Percentiles rank a stretch among this genome's conserved stretches.
Evolutionary conservation across 2,113 vertebrate genomes (phyloP).

Genomic region (Cheirogaleus medius): DNA sequence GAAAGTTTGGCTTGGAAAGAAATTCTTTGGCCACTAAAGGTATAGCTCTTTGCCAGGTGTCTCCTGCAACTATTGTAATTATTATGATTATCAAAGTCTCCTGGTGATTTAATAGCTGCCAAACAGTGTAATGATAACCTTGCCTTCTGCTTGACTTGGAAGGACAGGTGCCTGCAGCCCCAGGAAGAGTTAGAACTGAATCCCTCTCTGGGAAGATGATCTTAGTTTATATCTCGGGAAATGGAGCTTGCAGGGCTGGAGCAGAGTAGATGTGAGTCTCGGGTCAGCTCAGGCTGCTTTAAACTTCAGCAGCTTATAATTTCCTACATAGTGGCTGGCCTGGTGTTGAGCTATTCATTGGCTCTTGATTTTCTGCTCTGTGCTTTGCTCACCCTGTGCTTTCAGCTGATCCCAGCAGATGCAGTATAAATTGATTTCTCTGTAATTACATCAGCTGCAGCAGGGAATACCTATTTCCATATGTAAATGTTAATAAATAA

Average conservation of each 20-base stretch:
- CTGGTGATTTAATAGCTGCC: conserved; percentile 48
- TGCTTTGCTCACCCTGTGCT: background rate
- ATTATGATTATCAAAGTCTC: conserved; percentile 32
- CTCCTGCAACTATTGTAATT: background rate
- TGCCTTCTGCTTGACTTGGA: conserved; percentile 53
- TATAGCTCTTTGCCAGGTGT: conserved; percentile 39
- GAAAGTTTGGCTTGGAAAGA: conserved; percentile 44
- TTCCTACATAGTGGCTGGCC: background rate
- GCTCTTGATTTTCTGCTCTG: conserved; percentile 28
- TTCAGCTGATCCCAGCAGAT: conserved; percentile 67
- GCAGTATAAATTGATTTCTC: conserved; percentile 66
- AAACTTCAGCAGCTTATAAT: background rate
- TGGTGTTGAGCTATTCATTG: conserved; percentile 44
- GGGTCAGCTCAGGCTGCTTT: conserved; percentile 53
- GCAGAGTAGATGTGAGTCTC: background rate
- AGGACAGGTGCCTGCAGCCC: conserved; percentile 40
- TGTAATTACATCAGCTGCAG: conserved; percentile 70
- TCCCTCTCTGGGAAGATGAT: background rate
- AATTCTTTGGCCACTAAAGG: conserved; percentile 43
- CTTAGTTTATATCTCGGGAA: background rate
- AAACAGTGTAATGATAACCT: conserved; percentile 52
- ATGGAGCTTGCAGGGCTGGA: background rate
- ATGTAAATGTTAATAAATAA: conserved; percentile 55
- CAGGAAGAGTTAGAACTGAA: background rate
- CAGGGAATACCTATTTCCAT: conserved; percentile 70